Conservation (phyloP, 30 jellyfish, hydroid and myxozoan genomes). For the Aurelia aurita region DNA sequence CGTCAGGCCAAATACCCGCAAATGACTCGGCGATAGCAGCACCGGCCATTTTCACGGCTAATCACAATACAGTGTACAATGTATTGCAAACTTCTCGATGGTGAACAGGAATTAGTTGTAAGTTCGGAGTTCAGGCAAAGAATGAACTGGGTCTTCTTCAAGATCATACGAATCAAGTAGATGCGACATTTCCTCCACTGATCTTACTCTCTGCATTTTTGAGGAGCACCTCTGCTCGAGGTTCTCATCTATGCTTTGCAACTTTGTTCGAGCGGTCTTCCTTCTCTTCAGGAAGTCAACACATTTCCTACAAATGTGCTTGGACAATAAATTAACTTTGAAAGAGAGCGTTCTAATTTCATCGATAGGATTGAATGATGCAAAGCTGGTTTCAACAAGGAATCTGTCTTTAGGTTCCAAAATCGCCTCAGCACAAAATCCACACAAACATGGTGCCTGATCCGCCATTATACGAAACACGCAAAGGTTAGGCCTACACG, state of each 20-base stretch:
- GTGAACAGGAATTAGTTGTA: too few species aligned
- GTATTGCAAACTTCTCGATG: too few species aligned
- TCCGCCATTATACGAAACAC: slow-evolving; percentile 1
- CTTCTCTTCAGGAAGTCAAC: slow-evolving; percentile 1
- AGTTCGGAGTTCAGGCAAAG: too few species aligned
- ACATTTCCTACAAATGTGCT: background rate
- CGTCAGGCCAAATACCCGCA: too few species aligned
- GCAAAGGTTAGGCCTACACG: slow-evolving; percentile 1
- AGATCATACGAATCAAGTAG: background rate
- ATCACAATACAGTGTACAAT: too few species aligned
- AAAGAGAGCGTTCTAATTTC: background rate
- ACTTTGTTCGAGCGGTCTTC: background rate
- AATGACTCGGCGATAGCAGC: too few species aligned
- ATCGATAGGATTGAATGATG: slow-evolving; percentile 5
- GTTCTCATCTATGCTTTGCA: background rate
- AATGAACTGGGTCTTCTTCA: background rate
- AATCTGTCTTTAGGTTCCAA: background rate
- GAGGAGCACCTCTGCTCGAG: slow-evolving; percentile 3
- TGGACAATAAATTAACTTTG: background rate
- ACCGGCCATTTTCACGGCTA: too few species aligned
- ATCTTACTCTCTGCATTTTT: background rate
- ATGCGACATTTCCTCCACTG: background rate
- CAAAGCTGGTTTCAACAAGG: slow-evolving; percentile 4
- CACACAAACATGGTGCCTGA: background rate
- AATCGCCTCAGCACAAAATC: background rate